Evolutionary conservation across 2,888 invertebrate genomes (phyloP), one percentile per base, ranked within the genome.

Genomic region (Halictus ligatus): DNA sequence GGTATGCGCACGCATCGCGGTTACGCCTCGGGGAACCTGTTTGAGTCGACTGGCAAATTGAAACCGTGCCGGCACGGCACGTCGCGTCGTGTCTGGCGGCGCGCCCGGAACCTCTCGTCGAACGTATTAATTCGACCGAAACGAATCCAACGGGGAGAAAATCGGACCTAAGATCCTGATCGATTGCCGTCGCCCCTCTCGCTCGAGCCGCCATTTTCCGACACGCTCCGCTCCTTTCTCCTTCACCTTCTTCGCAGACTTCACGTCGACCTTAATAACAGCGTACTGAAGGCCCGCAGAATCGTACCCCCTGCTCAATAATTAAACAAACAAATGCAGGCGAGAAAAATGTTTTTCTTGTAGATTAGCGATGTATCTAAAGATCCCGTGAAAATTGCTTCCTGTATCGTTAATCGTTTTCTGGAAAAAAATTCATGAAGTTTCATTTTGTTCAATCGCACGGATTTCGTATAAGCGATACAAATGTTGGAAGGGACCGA

Each of bases 21-120:
- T 75, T 83, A 85, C 87, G 87, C 92, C 89, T 89, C 83, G 83
- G 91, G 89, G 91, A 91, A 91, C 92, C 90, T 93, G 93, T 92
- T 92, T 91, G 92, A 93, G 92, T 88, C 90, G 88, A 87, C 89
- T 90, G 87, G 91, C 91, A 92, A 93, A 92, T 93, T 93, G 93
- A 92, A 93, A 92, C 89, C 89, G 88, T 87, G 87, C 84, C 83
- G 85, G 77, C 58, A 58, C 58, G 58, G 58, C 58, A 58, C 58
- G n/a, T 58, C 84, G 82, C 58, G n/a, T 58, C 84, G 82, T 85
- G 86, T 87, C 87, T 91, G 90, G 85, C 85, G 75, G 48, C 64
- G 84, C 81, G 88, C 90, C 90, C 88, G 89, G 83, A 85, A 89
- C 79, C 84, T 87, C 84, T 86, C 90, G 86, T 90, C 91, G 90